Percentiles rank a stretch among this genome's conserved stretches.
phyloP scores from a whole-genome alignment of 53 echinoderm and acorn worm genomes.

The Pentamera pediparva region DNA sequence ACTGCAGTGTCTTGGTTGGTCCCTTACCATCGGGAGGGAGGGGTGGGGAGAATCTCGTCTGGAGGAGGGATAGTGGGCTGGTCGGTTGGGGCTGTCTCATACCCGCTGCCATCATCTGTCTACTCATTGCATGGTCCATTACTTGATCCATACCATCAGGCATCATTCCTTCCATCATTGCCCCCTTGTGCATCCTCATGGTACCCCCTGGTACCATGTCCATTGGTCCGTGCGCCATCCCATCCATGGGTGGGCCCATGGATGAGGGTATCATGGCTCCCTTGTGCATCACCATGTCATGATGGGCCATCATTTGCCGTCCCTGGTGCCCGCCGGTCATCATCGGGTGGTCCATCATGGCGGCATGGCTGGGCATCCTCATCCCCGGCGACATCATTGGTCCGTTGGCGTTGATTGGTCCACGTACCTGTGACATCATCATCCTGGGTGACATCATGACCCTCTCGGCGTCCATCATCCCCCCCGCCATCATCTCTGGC shows the following conservation, averaged over 20 bases:
- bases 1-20: slow-evolving; percentile 98
- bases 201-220: slow-evolving; percentile 47
- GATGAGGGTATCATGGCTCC: slow-evolving; percentile 24
- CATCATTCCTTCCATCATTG: slow-evolving; percentile 48
- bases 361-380: slow-evolving; percentile 45
- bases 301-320: slow-evolving; percentile 63
- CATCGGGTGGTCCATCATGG: slow-evolving; percentile 57
- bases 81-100: slow-evolving; percentile 57
- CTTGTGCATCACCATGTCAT: no score
- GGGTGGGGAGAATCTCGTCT: slow-evolving; percentile 89
- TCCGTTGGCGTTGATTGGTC: slow-evolving; percentile 37
- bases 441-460: slow-evolving; percentile 44
- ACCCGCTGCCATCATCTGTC: slow-evolving; percentile 43
- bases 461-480: slow-evolving; percentile 39
- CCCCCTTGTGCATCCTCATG: slow-evolving; percentile 44
- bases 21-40: slow-evolving; percentile 95
- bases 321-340: slow-evolving; percentile 46
- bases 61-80: slow-evolving; percentile 77
- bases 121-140: slow-evolving; percentile 18
- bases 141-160: slow-evolving; percentile 54
- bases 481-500: slow-evolving; percentile 37
- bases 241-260: slow-evolving; percentile 28
- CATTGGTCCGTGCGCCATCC: slow-evolving; percentile 42
- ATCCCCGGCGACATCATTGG: slow-evolving; percentile 57
- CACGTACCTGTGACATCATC: slow-evolving; percentile 30